Conservation (phyloP, 2,113 vertebrate species). For the Aleadryas rufinucha region DNA sequence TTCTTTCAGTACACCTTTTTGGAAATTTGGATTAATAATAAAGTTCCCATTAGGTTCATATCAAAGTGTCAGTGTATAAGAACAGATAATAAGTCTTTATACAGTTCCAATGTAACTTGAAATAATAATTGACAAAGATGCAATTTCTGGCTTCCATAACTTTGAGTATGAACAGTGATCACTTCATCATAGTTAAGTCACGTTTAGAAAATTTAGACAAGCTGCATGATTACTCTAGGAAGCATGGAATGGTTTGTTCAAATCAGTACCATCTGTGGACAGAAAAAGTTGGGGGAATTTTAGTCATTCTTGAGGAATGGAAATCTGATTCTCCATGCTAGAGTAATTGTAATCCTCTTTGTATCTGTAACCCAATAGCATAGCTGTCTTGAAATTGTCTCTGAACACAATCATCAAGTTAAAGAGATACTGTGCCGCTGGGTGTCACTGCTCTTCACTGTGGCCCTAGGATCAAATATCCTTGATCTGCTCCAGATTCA, state of each 20-base stretch:
- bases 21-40: not conserved
- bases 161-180: conserved; percentile 63
- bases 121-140: conserved; percentile 53
- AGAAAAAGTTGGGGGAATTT: conserved; percentile 68
- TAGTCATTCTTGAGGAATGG: conserved; percentile 79
- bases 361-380: conserved; percentile 78
- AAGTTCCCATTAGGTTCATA: not conserved
- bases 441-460: conserved; percentile 58
- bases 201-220: conserved; percentile 76
- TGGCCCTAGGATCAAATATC: not conserved
- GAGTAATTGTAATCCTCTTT: conserved; percentile 77
- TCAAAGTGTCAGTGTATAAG: not conserved
- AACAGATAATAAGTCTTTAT: not conserved
- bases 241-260: conserved; percentile 74
- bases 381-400: conserved; percentile 69
- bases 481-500: not conserved
- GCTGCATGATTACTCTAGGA: conserved; percentile 71
- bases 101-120: not conserved
- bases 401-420: conserved; percentile 53
- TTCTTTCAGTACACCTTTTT: not conserved
- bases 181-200: conserved; percentile 73
- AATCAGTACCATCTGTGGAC: conserved; percentile 77
- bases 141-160: conserved; percentile 5
- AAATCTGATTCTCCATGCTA: conserved; percentile 78
- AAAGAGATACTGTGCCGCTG: conserved; percentile 50